Evolutionary conservation across 1,140 invertebrate species (phyloP), one percentile per base, ranked within the genome.

Genomic region (Melipona quadrifasciata): DNA sequence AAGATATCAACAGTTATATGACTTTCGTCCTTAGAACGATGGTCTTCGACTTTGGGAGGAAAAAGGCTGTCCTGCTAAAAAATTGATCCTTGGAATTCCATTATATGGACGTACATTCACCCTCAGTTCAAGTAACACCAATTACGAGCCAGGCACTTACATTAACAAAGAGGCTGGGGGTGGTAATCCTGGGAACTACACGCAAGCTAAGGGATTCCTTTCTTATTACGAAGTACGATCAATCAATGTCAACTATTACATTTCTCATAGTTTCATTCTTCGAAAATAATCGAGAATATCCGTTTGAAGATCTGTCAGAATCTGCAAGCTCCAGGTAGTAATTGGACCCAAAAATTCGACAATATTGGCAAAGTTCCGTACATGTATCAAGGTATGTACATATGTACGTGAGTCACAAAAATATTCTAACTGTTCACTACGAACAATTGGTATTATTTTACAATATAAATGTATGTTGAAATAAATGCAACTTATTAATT

Each of bases 141-240:
- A 98, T 93, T 97, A 98, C 91, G 96, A 96, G 65, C 95, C 97
- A 55, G 97, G 98, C 65, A 97, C 98, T 19, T 97, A 97, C 89
- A 98, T 98, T 86, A 97, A 98, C 91, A 98, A 98, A 93, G 97
- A 98, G 93, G 97, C 97, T 34, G 97, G 97, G 1, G 98, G 98
- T 58, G 98, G 98, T 0, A 95, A 95, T 10, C 96, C 98, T 0
- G 98, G 98, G 1, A 96, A 97, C 1, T 98, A 97, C 90, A 99
- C 98, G 0, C 96, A 97, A 80, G 97, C 97, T 47, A 97, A 96
- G 64, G 98, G 98, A 87, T 98, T 98, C 92, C 96, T 98, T 90
- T 96, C 98, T 85, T 99, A 99, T 90, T 99, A 98, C 92, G 98
- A 99, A 95, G 97, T 97, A 93, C 91, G 47, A 24, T 75, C 53